A percentile compares a stretch with the other conserved stretches of the same genome.
Evolutionary conservation across 2,797 vertebrate genomes (phyloP).

Genomic region (Diplodus sargus): DNA sequence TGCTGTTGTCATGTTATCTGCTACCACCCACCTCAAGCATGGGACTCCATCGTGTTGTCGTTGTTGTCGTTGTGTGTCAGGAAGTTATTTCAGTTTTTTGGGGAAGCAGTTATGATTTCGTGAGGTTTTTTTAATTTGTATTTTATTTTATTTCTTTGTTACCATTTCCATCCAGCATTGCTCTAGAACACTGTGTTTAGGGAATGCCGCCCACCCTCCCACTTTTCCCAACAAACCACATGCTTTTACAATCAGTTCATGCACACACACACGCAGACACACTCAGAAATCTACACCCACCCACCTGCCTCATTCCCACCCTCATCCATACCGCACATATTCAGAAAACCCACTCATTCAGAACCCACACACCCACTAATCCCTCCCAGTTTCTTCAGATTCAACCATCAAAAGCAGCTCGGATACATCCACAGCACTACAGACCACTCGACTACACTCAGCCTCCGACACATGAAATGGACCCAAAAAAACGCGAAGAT

Average conservation of each 20-base stretch:
- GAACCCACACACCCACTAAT: slow-evolving; percentile 70
- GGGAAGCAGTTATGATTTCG: slow-evolving; percentile 57
- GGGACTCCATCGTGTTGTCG: slow-evolving; percentile 73
- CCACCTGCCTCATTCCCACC: slow-evolving; percentile 58
- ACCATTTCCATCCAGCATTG: slow-evolving; percentile 75
- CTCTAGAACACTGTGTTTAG: slow-evolving; percentile 65
- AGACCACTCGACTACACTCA: slow-evolving; percentile 20
- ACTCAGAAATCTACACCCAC: slow-evolving; percentile 38
- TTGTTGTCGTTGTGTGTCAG: slow-evolving; percentile 53
- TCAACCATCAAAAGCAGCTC: slow-evolving; percentile 29
- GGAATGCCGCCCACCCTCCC: slow-evolving; percentile 72
- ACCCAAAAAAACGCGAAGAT: slow-evolving; percentile 20
- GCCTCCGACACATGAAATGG: slow-evolving; percentile 49
- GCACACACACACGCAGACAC: slow-evolving; percentile 32
- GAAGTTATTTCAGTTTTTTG: slow-evolving; percentile 52
- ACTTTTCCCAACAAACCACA: slow-evolving; percentile 41
- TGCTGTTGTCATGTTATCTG: slow-evolving; percentile 70
- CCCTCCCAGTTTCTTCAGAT: slow-evolving; percentile 76
- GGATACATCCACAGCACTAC: slow-evolving; percentile 20
- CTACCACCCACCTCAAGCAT: slow-evolving; percentile 77
- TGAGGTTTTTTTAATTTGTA: slow-evolving; percentile 20
- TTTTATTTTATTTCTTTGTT: slow-evolving; percentile 41
- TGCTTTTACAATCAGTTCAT: slow-evolving; percentile 51
- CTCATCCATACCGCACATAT: slow-evolving; percentile 59
- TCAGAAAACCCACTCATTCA: slow-evolving; percentile 59